These are phyloP conservation scores for Clarias batrachus DNA, from an alignment of 2,113 vertebrate species.

Conservation along the genomic window DNA sequence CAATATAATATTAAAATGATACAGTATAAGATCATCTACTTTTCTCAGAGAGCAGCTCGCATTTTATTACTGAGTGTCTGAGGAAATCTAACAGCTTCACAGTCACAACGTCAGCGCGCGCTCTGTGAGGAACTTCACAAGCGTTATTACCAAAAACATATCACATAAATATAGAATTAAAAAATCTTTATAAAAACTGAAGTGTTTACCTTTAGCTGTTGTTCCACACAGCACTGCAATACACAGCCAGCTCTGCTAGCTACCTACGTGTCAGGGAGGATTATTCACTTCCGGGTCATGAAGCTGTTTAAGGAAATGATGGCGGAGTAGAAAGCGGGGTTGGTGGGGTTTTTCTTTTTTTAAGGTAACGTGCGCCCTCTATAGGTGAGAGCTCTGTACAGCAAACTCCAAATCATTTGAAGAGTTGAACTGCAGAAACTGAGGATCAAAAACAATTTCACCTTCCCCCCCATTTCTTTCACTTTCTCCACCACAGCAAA, in stretches of 20 bases:
- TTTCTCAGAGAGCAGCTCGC: background rate
- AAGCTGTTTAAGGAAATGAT: background rate
- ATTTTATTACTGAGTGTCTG: background rate
- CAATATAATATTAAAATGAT: too few relatives aligned
- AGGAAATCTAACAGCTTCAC: too few relatives aligned
- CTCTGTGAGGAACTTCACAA: too few relatives aligned
- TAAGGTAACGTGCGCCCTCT: constrained; percentile 38
- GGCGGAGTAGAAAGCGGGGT: background rate
- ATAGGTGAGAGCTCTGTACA: background rate
- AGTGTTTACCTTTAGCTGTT: background rate
- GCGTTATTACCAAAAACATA: too few relatives aligned
- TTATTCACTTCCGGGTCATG: constrained; percentile 61
- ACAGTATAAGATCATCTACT: too few relatives aligned
- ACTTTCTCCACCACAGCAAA: background rate
- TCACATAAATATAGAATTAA: too few relatives aligned
- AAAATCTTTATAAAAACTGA: too few relatives aligned
- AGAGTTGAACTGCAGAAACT: background rate
- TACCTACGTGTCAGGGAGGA: constrained; percentile 73
- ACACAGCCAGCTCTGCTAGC: constrained; percentile 58
- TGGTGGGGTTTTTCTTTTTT: too few relatives aligned
- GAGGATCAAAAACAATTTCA: background rate
- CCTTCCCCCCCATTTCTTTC: background rate
- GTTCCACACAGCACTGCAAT: background rate
- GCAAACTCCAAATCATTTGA: background rate
- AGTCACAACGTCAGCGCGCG: background rate